Evolutionary conservation across 2,797 vertebrate species (phyloP).

Genomic region (Sebastes diaconus): DNA sequence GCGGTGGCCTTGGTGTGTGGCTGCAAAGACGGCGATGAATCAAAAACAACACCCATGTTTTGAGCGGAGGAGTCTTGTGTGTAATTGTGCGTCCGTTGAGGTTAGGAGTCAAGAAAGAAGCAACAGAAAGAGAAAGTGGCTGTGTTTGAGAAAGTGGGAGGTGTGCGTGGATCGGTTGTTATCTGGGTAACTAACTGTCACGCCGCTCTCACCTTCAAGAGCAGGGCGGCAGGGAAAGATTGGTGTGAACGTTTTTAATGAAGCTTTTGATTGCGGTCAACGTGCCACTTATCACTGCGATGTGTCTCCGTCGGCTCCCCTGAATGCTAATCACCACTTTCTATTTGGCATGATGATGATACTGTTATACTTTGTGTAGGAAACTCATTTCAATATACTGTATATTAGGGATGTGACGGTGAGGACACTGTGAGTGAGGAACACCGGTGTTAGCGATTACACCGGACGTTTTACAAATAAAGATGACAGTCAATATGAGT

Average conservation of each 20-base stretch:
- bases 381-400: background rate
- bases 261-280: slow-evolving; percentile 54
- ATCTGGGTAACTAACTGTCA: slow-evolving; percentile 2
- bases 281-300: slow-evolving; percentile 25
- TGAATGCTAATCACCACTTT: slow-evolving; percentile 20
- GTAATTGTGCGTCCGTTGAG: background rate
- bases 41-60: background rate
- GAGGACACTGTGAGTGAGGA: too few species aligned
- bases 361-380: background rate
- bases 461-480: too few species aligned
- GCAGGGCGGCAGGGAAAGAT: slow-evolving; percentile 4
- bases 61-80: slow-evolving; percentile 11
- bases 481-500: too few species aligned
- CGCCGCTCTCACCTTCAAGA: slow-evolving; percentile 29
- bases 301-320: background rate
- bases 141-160: background rate
- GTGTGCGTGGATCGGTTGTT: background rate
- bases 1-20: slow-evolving; percentile 6
- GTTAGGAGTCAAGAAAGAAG: background rate
- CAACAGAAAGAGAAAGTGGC: background rate
- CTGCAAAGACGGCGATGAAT: slow-evolving; percentile 9
- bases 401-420: too few species aligned
- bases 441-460: too few species aligned
- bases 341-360: background rate
- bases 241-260: slow-evolving; percentile 53